Evolutionary conservation across 2,797 vertebrate species (phyloP).

Genomic region (Propithecus deckenii): DNA sequence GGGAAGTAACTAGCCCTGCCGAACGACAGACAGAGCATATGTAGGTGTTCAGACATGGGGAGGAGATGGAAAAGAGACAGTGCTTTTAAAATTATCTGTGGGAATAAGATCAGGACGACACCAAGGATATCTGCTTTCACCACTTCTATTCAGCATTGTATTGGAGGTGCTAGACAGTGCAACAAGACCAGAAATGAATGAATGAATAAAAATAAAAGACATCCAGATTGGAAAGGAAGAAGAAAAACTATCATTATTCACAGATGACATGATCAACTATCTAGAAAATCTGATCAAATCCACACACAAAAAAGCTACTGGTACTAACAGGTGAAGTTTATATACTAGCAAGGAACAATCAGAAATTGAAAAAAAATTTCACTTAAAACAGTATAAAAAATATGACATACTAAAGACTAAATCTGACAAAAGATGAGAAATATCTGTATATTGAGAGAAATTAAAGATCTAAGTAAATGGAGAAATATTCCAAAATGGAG

Average conservation of each 20-base stretch:
- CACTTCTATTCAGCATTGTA: background rate
- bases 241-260: background rate
- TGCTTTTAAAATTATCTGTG: background rate
- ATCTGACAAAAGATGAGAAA: background rate
- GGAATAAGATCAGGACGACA: background rate
- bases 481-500: background rate
- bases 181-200: background rate
- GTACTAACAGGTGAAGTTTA: background rate
- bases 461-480: background rate
- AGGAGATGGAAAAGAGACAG: background rate
- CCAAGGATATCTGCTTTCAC: background rate
- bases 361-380: background rate
- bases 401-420: background rate
- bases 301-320: background rate
- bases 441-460: background rate
- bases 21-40: background rate
- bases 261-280: background rate
- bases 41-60: background rate
- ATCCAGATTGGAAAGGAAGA: background rate
- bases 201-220: background rate
- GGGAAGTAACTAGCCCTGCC: background rate
- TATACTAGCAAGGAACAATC: background rate
- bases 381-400: background rate
- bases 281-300: background rate
- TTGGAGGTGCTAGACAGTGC: background rate